Evolutionary conservation across 2,113 vertebrate genomes (phyloP).

Genomic region (Suricata suricatta): DNA sequence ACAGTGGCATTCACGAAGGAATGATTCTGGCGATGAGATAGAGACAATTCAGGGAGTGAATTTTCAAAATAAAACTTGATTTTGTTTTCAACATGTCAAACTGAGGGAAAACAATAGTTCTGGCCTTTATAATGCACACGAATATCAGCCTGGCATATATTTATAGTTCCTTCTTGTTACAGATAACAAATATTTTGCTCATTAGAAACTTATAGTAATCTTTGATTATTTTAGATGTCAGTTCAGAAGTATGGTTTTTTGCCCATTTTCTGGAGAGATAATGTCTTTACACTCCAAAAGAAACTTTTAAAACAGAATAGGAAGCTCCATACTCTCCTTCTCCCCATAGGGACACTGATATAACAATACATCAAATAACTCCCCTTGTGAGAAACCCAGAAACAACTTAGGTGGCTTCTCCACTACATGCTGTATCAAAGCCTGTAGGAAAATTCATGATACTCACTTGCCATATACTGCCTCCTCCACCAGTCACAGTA

Average conservation of each 20-base stretch:
- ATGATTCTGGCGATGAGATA: neutral
- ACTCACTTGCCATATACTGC: neutral
- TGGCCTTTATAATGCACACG: slow-evolving; percentile 56
- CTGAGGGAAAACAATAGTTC: slow-evolving; percentile 53
- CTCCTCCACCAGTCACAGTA: neutral
- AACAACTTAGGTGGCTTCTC: neutral
- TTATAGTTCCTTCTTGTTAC: slow-evolving; percentile 42
- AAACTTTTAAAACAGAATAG: neutral
- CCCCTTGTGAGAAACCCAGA: neutral
- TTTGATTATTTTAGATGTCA: neutral
- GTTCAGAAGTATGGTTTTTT: neutral
- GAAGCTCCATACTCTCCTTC: neutral
- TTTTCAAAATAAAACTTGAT: slow-evolving; percentile 63
- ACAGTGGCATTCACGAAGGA: neutral
- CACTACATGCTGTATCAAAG: neutral
- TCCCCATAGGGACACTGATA: neutral
- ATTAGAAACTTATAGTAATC: slow-evolving; percentile 42
- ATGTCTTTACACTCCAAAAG: neutral
- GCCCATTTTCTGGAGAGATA: neutral
- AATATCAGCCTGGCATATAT: slow-evolving; percentile 51
- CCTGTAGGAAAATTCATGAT: neutral
- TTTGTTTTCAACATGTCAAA: slow-evolving; percentile 70
- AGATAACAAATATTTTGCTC: slow-evolving; percentile 56
- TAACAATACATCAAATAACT: neutral
- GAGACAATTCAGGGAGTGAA: neutral